A percentile compares a stretch with the other conserved stretches of the same genome.
phyloP scores from a whole-genome alignment of 2,797 vertebrate genomes.

The Glossophaga mutica region DNA sequence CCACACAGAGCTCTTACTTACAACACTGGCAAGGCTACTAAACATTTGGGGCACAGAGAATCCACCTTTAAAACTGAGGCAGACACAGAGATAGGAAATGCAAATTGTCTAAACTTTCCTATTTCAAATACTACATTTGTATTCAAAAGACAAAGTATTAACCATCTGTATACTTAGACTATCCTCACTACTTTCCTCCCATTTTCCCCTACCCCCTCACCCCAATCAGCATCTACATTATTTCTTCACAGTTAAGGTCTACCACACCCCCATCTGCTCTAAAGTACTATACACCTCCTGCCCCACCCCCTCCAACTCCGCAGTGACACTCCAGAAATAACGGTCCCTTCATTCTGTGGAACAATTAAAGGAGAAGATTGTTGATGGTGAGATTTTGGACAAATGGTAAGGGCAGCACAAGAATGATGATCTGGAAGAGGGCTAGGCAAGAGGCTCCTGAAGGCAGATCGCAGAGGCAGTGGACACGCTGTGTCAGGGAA shows the following conservation, averaged over 20 bases:
- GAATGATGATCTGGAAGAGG: not conserved
- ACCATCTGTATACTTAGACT: not conserved
- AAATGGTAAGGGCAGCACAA: not conserved
- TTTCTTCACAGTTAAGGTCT: not conserved
- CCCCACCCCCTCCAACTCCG: too few species aligned
- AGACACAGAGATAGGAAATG: not conserved
- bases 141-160: not conserved
- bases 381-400: not conserved
- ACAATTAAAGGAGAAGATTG: not conserved
- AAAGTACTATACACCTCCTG: not conserved
- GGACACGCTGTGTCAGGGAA: not conserved
- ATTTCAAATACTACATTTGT: not conserved
- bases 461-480: not conserved
- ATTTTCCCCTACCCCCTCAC: not conserved
- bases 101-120: not conserved
- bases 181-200: not conserved
- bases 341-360: not conserved
- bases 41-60: not conserved
- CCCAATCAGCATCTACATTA: not conserved
- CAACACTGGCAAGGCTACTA: not conserved
- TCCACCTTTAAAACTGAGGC: not conserved
- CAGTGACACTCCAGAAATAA: not conserved
- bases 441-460: not conserved
- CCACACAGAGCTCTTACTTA: not conserved
- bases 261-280: not conserved